These are phyloP conservation scores for Platanista minor DNA, from an alignment of 2,113 vertebrate genomes.

Conservation along the genomic window DNA sequence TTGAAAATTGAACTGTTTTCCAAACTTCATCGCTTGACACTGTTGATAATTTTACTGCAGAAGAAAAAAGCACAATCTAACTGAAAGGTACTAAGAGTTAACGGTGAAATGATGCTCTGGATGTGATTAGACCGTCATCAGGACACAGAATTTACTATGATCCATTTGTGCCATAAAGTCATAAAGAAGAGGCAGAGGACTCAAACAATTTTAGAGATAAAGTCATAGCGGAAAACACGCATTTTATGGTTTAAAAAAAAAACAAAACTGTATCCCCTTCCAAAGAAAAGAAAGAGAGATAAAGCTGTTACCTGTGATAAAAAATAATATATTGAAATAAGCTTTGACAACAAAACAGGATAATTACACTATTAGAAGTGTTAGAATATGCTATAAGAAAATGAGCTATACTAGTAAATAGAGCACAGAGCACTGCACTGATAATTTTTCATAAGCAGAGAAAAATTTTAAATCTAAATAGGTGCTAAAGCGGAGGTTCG, in stretches of 20 bases:
- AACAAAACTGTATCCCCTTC: neutral
- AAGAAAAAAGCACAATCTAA: neutral
- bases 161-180: neutral
- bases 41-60: neutral
- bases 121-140: neutral
- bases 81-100: neutral
- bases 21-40: neutral
- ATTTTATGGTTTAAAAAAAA: neutral
- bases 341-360: neutral
- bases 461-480: neutral
- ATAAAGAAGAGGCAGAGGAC: neutral
- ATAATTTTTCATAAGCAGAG: neutral
- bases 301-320: neutral
- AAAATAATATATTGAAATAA: neutral
- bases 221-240: neutral
- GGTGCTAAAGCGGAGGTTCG: neutral
- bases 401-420: rapidly evolving
- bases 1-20: conserved; percentile 12
- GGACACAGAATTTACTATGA: neutral
- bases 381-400: neutral
- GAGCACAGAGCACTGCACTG: neutral
- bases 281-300: neutral
- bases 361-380: neutral
- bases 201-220: neutral
- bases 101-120: neutral